Conservation (phyloP, 2,888 invertebrate genomes). For the Hypolimnas misippus region DNA sequence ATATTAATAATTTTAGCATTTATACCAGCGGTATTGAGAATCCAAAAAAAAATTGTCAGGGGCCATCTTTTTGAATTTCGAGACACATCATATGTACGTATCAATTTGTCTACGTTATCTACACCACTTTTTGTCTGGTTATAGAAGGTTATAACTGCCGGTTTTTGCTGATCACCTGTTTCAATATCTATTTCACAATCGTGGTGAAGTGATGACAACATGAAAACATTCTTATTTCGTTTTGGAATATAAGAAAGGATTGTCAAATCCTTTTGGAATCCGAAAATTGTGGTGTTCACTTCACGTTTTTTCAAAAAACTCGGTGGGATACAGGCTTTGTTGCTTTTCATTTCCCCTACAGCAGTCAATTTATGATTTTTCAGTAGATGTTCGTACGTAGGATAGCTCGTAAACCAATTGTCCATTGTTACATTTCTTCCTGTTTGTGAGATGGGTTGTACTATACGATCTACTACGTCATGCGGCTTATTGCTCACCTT, state of each 20-base stretch:
- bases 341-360: background rate
- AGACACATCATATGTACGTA: conserved; percentile 35
- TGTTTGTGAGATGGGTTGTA: background rate
- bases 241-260: conserved; percentile 34
- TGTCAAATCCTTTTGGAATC: conserved; percentile 23
- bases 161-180: conserved; percentile 31
- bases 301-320: background rate
- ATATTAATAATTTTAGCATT: too few relatives aligned
- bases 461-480: background rate
- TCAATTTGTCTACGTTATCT: conserved; percentile 34
- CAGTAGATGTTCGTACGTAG: background rate
- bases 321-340: background rate
- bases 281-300: background rate
- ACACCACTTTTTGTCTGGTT: conserved; percentile 37
- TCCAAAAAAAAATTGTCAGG: background rate
- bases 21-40: background rate
- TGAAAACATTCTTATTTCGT: conserved; percentile 25
- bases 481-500: background rate
- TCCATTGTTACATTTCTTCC: background rate
- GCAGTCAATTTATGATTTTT: background rate
- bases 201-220: conserved; percentile 30
- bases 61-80: conserved; percentile 31
- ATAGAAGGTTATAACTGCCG: conserved; percentile 36
- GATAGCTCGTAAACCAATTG: background rate
- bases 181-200: conserved; percentile 31